These are phyloP conservation scores for Plutomurus gul DNA, from an alignment of 1,140 invertebrate species.

Conservation along the genomic window DNA sequence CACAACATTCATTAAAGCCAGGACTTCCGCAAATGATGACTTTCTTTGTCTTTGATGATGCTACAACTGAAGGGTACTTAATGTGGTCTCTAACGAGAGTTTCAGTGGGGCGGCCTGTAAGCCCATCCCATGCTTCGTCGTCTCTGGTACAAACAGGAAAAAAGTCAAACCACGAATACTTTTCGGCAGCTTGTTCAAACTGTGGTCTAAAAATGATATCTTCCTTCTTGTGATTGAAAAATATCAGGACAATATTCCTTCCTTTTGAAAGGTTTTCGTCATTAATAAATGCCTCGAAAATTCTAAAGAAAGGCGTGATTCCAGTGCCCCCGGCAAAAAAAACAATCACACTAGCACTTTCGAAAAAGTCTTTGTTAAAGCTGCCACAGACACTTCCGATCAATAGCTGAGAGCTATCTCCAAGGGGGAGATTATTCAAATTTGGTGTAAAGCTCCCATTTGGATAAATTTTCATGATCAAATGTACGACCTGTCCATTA, in stretches of 20 bases:
- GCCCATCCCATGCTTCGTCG: background rate
- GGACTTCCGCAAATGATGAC: background rate
- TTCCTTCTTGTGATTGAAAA: background rate
- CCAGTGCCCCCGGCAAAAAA: conserved; percentile 44
- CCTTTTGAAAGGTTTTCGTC: background rate
- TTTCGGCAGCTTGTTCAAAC: background rate
- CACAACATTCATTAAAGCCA: background rate
- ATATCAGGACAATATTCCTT: background rate
- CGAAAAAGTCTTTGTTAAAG: conserved; percentile 24
- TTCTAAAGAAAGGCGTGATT: conserved; percentile 39
- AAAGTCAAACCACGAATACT: conserved; percentile 1
- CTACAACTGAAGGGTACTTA: background rate
- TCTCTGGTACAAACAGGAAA: background rate
- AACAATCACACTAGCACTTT: background rate
- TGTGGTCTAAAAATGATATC: background rate
- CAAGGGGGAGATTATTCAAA: background rate
- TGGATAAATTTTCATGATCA: conserved; percentile 38
- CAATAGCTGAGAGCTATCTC: background rate
- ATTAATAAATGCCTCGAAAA: background rate
- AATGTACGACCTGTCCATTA: conserved; percentile 11
- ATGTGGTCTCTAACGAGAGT: background rate
- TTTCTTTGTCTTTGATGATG: background rate
- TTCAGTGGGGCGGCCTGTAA: background rate
- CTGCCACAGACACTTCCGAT: background rate
- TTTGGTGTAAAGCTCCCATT: conserved; percentile 32